A percentile compares a stretch with the other conserved stretches of the same genome.
These are phyloP conservation scores for Drosophila bocki DNA, from an alignment of 1,140 invertebrate genomes.

Conservation along the genomic window DNA sequence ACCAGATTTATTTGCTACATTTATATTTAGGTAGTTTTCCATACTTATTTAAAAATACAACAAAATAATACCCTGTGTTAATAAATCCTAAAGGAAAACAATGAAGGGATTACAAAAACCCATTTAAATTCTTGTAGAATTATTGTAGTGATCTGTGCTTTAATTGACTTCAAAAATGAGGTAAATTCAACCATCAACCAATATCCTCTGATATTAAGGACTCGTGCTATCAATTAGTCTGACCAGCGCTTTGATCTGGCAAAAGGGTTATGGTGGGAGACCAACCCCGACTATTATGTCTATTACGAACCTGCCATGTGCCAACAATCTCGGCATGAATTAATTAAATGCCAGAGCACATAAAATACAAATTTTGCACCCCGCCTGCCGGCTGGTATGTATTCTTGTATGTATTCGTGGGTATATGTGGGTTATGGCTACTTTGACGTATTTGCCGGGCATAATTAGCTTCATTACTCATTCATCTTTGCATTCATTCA, in stretches of 20 bases:
- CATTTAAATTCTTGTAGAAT: no score
- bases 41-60: no score
- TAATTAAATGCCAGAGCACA: constrained; percentile 58
- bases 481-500: constrained; percentile 67
- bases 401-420: constrained; percentile 5
- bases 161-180: no score
- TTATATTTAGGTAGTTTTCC: no score
- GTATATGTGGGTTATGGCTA: constrained; percentile 28
- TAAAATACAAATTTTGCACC: constrained; percentile 13
- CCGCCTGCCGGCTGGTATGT: neutral
- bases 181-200: neutral
- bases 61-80: no score
- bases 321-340: constrained; percentile 39
- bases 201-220: constrained; percentile 32
- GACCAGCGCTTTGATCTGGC: constrained; percentile 52
- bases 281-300: constrained; percentile 5
- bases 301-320: constrained; percentile 28
- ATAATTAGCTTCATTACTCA: constrained; percentile 75
- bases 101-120: no score
- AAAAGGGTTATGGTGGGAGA: neutral
- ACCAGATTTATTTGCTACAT: no score
- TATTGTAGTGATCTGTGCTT: no score
- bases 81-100: no score
- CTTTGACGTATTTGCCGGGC: constrained; percentile 55
- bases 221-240: constrained; percentile 61